Percentiles rank a stretch among this genome's conserved stretches.
Conservation (phyloP, 2,113 vertebrate genomes). For the Myodes glareolus region DNA sequence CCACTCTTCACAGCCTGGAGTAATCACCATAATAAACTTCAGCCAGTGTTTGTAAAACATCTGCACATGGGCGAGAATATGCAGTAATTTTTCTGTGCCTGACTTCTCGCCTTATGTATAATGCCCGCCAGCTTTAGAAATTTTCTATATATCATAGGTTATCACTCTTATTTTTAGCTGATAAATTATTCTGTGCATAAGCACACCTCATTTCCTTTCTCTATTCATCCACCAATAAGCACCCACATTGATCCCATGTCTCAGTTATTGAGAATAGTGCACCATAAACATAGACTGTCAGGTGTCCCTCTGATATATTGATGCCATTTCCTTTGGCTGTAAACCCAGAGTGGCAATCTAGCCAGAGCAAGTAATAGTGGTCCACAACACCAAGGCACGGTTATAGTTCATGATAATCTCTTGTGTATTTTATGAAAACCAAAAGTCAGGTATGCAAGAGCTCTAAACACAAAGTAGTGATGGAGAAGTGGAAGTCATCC, state of each 20-base stretch:
- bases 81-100: neutral
- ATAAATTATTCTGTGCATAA: neutral
- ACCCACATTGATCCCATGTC: neutral
- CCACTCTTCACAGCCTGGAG: neutral
- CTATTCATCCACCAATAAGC: neutral
- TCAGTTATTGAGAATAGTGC: neutral
- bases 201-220: too few species aligned
- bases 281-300: neutral
- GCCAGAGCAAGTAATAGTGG: neutral
- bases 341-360: neutral
- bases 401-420: neutral
- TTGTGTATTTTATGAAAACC: neutral
- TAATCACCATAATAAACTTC: neutral
- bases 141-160: neutral
- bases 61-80: neutral
- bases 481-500: neutral
- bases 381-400: neutral
- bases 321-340: neutral
- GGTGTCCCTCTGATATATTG: neutral
- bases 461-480: neutral
- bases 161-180: neutral
- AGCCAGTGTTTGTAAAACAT: neutral
- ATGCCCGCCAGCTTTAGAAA: neutral
- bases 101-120: neutral
- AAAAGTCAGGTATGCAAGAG: neutral